phyloP scores from a whole-genome alignment of 2,888 invertebrate species.

The Leptopilina myrica region DNA sequence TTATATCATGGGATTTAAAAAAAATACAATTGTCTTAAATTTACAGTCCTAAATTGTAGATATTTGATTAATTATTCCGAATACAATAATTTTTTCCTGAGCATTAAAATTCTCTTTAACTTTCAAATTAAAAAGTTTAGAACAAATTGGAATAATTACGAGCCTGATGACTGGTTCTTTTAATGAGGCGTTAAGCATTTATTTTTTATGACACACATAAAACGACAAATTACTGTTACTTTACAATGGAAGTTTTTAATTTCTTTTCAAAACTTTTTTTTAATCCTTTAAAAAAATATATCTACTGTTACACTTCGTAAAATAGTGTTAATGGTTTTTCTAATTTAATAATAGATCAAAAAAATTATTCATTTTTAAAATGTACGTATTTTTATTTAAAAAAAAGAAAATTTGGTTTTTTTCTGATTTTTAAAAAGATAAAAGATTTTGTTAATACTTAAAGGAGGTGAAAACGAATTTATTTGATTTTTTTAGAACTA shows the following conservation, averaged over 20 bases:
- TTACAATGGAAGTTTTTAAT: neutral
- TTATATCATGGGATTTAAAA: too few species aligned
- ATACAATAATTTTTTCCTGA: neutral
- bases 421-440: too few species aligned
- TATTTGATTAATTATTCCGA: neutral
- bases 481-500: too few species aligned
- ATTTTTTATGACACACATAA: neutral
- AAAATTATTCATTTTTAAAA: too few species aligned
- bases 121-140: neutral
- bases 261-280: neutral
- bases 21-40: too few species aligned
- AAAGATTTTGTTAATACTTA: too few species aligned
- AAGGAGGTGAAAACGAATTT: too few species aligned
- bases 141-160: slow-evolving; percentile 1
- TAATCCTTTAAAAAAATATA: neutral
- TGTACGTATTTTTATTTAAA: too few species aligned
- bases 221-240: neutral
- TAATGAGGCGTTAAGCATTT: slow-evolving; percentile 2
- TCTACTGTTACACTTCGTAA: neutral
- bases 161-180: neutral
- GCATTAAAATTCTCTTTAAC: neutral
- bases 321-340: too few species aligned
- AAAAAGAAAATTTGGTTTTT: too few species aligned
- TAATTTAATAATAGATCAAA: too few species aligned
- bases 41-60: too few species aligned